A percentile compares a stretch with the other conserved stretches of the same genome.
phyloP scores from a whole-genome alignment of 2,888 invertebrate genomes.

The Steromphala cineraria region DNA sequence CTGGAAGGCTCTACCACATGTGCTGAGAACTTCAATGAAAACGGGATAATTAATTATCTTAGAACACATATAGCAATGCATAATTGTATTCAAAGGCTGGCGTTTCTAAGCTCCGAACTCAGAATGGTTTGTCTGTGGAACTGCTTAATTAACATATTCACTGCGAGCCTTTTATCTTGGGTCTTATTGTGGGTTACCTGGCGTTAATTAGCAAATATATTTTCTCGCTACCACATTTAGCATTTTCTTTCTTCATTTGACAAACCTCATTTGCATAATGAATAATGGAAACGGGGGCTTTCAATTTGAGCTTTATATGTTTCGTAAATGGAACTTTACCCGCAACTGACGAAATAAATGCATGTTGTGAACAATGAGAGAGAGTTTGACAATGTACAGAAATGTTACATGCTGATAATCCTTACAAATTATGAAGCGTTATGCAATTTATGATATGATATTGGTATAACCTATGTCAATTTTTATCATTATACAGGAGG shows the following conservation, averaged over 20 bases:
- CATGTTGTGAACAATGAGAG: not conserved
- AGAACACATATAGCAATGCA: not conserved
- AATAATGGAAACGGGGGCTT: conserved; percentile 7
- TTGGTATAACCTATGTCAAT: too few relatives aligned
- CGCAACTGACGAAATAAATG: not conserved
- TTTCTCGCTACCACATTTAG: conserved; percentile 5
- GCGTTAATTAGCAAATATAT: conserved; percentile 17
- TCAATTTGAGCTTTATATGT: conserved; percentile 10
- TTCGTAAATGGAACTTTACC: not conserved
- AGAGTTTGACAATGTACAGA: not conserved
- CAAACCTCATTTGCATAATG: conserved; percentile 10
- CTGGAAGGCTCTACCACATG: not conserved
- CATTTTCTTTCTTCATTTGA: not conserved
- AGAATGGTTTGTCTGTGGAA: not conserved
- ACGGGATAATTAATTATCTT: not conserved
- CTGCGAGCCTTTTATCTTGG: not conserved
- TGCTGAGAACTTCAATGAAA: not conserved
- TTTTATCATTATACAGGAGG: too few relatives aligned
- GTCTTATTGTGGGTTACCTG: conserved; percentile 11
- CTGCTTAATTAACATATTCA: conserved; percentile 15
- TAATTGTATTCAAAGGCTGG: not conserved
- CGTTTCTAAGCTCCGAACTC: not conserved
- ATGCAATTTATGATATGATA: not conserved
- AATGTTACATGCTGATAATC: not conserved
- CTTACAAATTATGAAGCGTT: not conserved